Evolutionary conservation across 2,797 vertebrate species (phyloP), one percentile per base, ranked within the genome.

Genomic region (Coilia nasus): DNA sequence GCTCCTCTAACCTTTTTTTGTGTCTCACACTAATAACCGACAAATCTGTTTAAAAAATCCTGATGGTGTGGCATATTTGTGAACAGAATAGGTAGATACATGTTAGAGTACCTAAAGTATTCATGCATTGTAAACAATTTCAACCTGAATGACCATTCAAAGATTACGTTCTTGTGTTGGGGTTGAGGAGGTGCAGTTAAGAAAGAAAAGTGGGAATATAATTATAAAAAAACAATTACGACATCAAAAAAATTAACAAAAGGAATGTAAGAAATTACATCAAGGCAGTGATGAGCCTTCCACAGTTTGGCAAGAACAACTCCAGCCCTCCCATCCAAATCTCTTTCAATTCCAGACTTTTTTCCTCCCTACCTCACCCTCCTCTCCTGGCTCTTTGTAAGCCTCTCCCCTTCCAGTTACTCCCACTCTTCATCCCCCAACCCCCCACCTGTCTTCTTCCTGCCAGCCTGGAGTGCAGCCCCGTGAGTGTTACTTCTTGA

Each of bases 401-500:
- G 17, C 71, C 71, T 6, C 31, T 41, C 14, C 67, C 31, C 28
- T n/a, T 25, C 25, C n/a, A 2, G 9, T 54, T 54, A 2, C 50
- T 54, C 50, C 50, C 50, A 54, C 14, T 15, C 50, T 54, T 54
- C 64, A 35, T 7, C 7, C 84, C 86, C 87, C 35, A 9, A 2
- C 50, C 62, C 67, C 78, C 17, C 6, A 81, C 89, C 89, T 86
- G 54, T 10, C 85, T 85, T 89, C 89, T 90, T 35, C 19, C 21
- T 78, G 15, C 83, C 81, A 46, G 2, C 9, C 23, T 56, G 83
- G 82, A 85, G 84, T 83, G 81, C 41, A 82, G 57, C 87, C 87
- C 85, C 80, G 31, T 86, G 62, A 25, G 81, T 91, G 78, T 96
- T 97, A 99, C 97, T 99, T 99, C 96, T 99, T 99, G 93, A 99